Percentiles rank a stretch among this genome's conserved stretches.
These are phyloP conservation scores for Oryzias curvinotus DNA, from an alignment of 2,113 vertebrate species.

Conservation along the genomic window DNA sequence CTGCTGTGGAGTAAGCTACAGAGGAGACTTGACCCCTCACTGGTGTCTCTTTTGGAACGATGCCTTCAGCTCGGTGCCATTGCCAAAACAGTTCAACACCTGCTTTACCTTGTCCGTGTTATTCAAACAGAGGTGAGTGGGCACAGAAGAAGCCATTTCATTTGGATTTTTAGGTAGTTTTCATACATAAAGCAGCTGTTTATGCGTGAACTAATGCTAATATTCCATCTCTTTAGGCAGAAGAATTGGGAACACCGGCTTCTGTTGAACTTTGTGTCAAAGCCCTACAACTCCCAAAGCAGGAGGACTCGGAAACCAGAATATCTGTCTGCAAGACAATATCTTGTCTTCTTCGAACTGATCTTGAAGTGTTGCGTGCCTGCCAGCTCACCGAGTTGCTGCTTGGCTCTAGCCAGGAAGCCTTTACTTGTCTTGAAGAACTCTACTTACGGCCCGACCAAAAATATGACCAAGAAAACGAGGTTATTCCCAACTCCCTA, in stretches of 20 bases:
- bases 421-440: constrained; percentile 86
- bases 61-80: constrained; percentile 97
- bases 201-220: neutral
- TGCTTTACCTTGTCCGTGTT: constrained; percentile 93
- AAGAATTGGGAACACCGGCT: constrained; percentile 85
- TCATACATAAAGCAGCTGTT: neutral
- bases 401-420: constrained; percentile 84
- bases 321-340: constrained; percentile 93
- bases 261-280: constrained; percentile 92
- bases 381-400: constrained; percentile 96
- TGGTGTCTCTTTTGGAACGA: constrained; percentile 90
- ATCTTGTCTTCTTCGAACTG: constrained; percentile 89
- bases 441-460: constrained; percentile 92
- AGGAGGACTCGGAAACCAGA: constrained; percentile 86
- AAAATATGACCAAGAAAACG: constrained; percentile 91
- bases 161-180: neutral
- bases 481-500: constrained; percentile 91
- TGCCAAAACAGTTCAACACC: constrained; percentile 92
- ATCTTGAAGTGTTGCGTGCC: constrained; percentile 93
- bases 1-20: constrained; percentile 97
- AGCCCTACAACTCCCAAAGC: constrained; percentile 91
- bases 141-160: neutral
- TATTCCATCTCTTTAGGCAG: constrained; percentile 72
- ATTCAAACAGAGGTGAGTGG: constrained; percentile 90
- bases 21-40: constrained; percentile 89